phyloP scores from a whole-genome alignment of 2,113 vertebrate genomes.

The Ellobius talpinus region DNA sequence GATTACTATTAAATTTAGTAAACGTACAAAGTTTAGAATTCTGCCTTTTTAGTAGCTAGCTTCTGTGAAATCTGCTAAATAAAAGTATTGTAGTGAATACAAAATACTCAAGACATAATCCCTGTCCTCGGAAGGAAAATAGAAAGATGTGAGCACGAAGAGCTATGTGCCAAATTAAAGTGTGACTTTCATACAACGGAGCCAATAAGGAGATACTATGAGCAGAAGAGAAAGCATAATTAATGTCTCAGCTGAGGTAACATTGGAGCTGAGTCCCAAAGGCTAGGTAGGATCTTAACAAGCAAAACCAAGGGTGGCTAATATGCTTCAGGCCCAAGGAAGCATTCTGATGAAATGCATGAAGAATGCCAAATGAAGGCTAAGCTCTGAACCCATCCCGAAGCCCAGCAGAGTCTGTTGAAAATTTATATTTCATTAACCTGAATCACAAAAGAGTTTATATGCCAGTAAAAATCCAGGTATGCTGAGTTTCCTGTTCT shows the following conservation, averaged over 20 bases:
- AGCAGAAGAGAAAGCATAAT: background rate
- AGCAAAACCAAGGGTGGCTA: background rate
- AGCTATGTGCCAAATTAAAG: background rate
- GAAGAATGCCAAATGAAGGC: background rate
- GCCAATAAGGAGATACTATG: background rate
- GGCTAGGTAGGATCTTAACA: background rate
- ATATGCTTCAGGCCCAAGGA: background rate
- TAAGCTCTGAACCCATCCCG: background rate
- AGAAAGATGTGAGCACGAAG: background rate
- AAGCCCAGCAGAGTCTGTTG: background rate
- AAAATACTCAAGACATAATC: background rate
- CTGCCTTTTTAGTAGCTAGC: background rate
- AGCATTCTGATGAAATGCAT: background rate
- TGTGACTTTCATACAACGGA: background rate
- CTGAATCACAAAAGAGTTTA: conserved; percentile 22
- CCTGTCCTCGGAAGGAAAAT: background rate
- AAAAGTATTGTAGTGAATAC: background rate
- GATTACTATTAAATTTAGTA: conserved; percentile 30
- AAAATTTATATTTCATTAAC: conserved; percentile 9
- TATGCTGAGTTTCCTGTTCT: background rate
- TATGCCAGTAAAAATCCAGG: background rate
- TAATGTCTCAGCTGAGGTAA: background rate
- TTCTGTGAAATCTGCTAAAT: background rate
- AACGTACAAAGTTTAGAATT: background rate
- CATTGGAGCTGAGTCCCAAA: background rate